A percentile compares a stretch with the other conserved stretches of the same genome.
Evolutionary conservation across 2,888 invertebrate species (phyloP).

Genomic region (Cerastis rubricosa): DNA sequence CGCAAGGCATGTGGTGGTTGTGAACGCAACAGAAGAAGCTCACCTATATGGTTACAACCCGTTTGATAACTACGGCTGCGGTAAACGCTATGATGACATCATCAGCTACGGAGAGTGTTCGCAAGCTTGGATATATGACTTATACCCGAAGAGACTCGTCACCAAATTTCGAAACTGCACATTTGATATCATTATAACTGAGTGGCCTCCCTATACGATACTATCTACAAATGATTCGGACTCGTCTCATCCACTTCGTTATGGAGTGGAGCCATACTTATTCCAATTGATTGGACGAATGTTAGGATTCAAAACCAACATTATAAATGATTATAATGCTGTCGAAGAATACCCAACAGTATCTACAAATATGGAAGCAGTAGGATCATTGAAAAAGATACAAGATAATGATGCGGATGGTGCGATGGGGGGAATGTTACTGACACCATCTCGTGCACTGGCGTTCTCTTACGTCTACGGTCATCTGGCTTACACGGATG

Average conservation of each 20-base stretch:
- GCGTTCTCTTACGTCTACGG: conserved; percentile 52
- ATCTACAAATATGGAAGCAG: conserved; percentile 67
- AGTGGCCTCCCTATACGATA: conserved; percentile 75
- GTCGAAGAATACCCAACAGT: conserved; percentile 69
- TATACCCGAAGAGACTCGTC: conserved; percentile 70
- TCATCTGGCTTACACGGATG: conserved; percentile 54
- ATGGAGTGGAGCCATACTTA: conserved; percentile 71
- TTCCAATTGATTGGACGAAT: conserved; percentile 72
- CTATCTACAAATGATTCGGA: conserved; percentile 36
- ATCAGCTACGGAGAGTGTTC: conserved; percentile 76
- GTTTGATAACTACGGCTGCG: conserved; percentile 79
- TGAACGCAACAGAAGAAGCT: conserved; percentile 70
- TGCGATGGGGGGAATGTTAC: conserved; percentile 53
- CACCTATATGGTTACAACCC: conserved; percentile 79
- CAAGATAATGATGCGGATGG: conserved; percentile 58
- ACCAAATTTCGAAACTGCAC: conserved; percentile 77
- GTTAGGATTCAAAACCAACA: conserved; percentile 74
- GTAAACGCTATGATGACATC: conserved; percentile 74
- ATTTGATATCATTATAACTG: conserved; percentile 69
- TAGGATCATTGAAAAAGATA: conserved; percentile 66
- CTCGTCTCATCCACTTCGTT: conserved; percentile 24
- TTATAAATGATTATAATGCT: conserved; percentile 63
- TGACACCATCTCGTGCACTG: conserved; percentile 52
- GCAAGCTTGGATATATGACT: conserved; percentile 42
- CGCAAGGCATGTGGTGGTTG: conserved; percentile 70